Conservation (phyloP, 2,888 invertebrate genomes). For the Morinoia aosen region DNA sequence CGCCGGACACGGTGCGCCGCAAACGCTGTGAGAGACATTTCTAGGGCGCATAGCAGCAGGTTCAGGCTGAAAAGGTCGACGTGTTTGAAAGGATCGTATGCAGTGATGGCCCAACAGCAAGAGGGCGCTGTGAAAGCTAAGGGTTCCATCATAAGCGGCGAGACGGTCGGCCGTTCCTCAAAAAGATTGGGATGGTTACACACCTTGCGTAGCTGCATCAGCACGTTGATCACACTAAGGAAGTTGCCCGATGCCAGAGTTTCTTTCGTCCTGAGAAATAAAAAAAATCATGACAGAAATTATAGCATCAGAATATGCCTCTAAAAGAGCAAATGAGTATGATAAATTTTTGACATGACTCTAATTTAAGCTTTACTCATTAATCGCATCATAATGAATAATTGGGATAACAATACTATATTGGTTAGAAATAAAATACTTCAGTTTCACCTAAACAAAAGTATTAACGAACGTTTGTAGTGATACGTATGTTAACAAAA, state of each 20-base stretch:
- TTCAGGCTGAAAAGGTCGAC: constrained; percentile 79
- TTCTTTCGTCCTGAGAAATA: constrained; percentile 84
- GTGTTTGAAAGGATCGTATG: constrained; percentile 82
- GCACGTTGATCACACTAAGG: constrained; percentile 93
- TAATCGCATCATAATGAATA: no score
- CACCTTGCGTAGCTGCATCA: constrained; percentile 97
- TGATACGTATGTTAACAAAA: no score
- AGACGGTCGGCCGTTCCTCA: constrained; percentile 94
- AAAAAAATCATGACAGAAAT: constrained; percentile 62
- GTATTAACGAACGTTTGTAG: no score
- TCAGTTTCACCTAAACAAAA: no score
- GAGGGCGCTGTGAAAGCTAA: constrained; percentile 81
- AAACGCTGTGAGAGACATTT: constrained; percentile 83
- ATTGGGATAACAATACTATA: no score
- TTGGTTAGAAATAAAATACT: no score
- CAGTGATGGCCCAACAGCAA: constrained; percentile 79
- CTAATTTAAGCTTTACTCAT: no score
- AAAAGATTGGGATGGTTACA: constrained; percentile 99
- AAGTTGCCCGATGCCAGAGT: constrained; percentile 93
- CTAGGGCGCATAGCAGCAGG: constrained; percentile 79
- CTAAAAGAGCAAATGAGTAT: background rate
- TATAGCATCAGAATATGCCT: background rate
- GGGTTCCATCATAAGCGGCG: constrained; percentile 91
- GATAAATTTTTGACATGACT: background rate
- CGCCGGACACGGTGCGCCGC: constrained; percentile 85